Base-by-base conservation (phyloP, 1,140 invertebrate species). In the Drosophila nebulosa region DNA sequence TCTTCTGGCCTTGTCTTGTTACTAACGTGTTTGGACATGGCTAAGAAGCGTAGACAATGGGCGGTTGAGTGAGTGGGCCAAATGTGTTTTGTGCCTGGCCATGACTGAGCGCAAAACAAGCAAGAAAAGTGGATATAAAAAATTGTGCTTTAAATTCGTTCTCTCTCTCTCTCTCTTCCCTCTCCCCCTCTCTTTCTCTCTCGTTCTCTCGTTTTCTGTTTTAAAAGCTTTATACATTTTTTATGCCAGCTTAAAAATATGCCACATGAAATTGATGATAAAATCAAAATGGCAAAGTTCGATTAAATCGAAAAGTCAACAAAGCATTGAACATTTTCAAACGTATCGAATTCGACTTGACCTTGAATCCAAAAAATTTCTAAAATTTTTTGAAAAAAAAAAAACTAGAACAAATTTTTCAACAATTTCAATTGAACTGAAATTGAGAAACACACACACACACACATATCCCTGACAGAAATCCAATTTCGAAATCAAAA, bases 1-100 rank as follows among this genome's bases (percentile, higher is more conserved):
- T 30, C 52, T 55, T n/a, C n/a, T 30, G 52, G n/a, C 14, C 14
- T 3, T 69, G 79, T 73, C 62, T 46, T 46, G 39, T 21, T 46
- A 46, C 80, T 81, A 85, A 86, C 81, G 80, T 86, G 78, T 81
- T 86, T 75, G 70, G 81, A 86, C 83, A 81, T 81, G 70, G 65
- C 83, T 76, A 75, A 78, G 74, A 60, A 69, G 64, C 70, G 81
- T 64, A 86, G 78, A 85, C 81, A 86, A 71, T 66, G 72, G 63
- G n/a, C 18, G 27, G 6, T 56, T 35, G 52, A 52, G 30, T 9
- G 30, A 2, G 30, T 32, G 30, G 30, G 30, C 30, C 30, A 32
- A 32, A 32, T 32, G 30, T 12, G 30, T 10, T 78, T 73, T 32
- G 30, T 12, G 30, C 30, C 78, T 73, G 80, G 69, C 61, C 61